Base-by-base conservation (phyloP, 1,140 invertebrate genomes). In the Lasioglossum albipes region DNA sequence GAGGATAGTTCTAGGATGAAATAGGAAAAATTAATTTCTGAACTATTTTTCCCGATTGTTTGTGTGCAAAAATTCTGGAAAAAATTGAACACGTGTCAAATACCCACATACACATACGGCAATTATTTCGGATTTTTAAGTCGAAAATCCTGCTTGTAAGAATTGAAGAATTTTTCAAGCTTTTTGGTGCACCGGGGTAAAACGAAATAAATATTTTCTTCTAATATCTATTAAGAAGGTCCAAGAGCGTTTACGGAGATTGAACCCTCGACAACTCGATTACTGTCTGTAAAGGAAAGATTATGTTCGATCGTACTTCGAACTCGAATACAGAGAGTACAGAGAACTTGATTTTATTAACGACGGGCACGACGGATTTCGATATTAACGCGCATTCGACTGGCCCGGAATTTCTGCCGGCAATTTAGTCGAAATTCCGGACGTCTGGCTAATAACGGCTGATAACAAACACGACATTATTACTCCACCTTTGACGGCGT, bases 401-500 rank as follows among this genome's bases (percentile, higher is more conserved):
- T 41, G 62, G 10, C 27, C 45, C 10, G 76, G 68, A 71, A 67
- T 79, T 79, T 79, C 71, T 49, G 71, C n/a, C 59, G 70, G 77
- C 61, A 79, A 79, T 79, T 79, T 79, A 79, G 49, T 74, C 77
- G 77, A 79, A 73, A 79, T 79, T 79, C 71, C 71, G 77, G 70
- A 73, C 61, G 74, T 79, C 71, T 79, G 71, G 70, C 62, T 79
- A 79, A 79, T 79, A 79, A 74, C 73, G 71, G 62, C 36, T 54
- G 77, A 79, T 79, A 79, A 79, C 77, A 79, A 79, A 79, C 77
- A 74, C 49, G 70, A 59, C 77, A 74, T 79, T 79, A 79, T 79
- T 79, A 64, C 70, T 54, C 71, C 41, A 74, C 70, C 77, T 79
- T 79, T 79, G 77, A 79, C 71, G 77, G 31, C 52, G 57, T 79